A percentile compares a stretch with the other conserved stretches of the same genome.
Evolutionary conservation across 2,797 vertebrate species (phyloP).

Genomic region (Betta splendens): DNA sequence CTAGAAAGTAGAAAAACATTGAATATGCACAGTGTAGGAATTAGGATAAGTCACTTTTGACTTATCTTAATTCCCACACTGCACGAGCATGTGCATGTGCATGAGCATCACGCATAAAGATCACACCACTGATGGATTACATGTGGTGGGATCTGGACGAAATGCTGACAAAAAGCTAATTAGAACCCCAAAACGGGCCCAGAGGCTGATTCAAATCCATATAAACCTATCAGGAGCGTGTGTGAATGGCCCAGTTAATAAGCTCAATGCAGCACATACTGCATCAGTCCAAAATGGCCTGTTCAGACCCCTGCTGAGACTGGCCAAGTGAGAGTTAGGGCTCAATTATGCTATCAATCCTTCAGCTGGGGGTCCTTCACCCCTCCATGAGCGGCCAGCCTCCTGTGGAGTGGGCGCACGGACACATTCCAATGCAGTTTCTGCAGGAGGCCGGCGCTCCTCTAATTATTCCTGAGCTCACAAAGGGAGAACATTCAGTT

Average conservation of each 20-base stretch:
- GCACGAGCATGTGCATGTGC: too few species aligned
- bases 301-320: conserved; percentile 38
- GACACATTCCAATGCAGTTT: background rate
- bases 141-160: background rate
- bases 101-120: background rate
- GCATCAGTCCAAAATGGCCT: conserved; percentile 34
- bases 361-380: conserved; percentile 46
- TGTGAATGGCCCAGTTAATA: conserved; percentile 30
- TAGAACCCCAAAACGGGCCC: conserved; percentile 15
- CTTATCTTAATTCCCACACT: too few species aligned
- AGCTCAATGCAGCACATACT: conserved; percentile 9
- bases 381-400: conserved; percentile 23
- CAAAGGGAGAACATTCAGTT: background rate
- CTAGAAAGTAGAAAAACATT: too few species aligned
- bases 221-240: conserved; percentile 6
- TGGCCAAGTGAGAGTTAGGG: conserved; percentile 37
- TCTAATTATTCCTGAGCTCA: conserved; percentile 1
- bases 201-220: conserved; percentile 24
- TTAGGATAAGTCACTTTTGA: too few species aligned
- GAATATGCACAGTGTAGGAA: too few species aligned
- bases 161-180: conserved; percentile 21
- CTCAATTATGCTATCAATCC: conserved; percentile 58
- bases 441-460: background rate
- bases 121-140: conserved; percentile 1
- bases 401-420: background rate